Evolutionary conservation across 2,797 vertebrate species (phyloP), one percentile per base, ranked within the genome.

Genomic region (Lacerta viridis): DNA sequence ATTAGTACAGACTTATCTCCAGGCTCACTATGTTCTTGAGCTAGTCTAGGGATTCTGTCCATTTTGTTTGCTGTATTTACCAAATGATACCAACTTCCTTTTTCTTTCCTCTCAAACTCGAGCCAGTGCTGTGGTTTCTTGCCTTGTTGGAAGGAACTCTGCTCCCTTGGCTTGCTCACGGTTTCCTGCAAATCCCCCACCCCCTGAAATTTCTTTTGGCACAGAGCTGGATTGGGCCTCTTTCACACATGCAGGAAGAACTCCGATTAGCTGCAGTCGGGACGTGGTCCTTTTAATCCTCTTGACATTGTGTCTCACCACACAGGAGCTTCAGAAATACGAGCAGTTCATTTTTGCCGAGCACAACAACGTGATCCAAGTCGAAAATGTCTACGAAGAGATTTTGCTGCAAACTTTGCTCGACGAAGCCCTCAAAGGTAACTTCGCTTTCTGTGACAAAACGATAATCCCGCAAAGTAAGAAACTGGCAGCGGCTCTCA

Each of bases 371-470:
- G 97, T 98, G 93, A 98, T 99, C 92, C 97, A 98, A 0, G 97
- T 99, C 9, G 98, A 99, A 92, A 99, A 98, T 0, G 97, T 99
- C 27, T 99, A 98, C 1, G 98, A 99, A 91, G 97, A 97, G 90
- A 97, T 99, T 95, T 96, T 99, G 7, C 92, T 98, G 90, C 97
- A 98, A 87, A 97, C 86, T 0, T 96, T 99, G 92, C 97, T 98
- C 61, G 95, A 96, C 85, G 98, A 99, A 90, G 95, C 98, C 50
- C 95, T 96, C 86, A 98, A 97, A 98, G 98, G 98, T 99, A 95
- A 95, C 94, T 75, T 84, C 6, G 7, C 50, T 76, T 29, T 80
- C 80, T 64, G 83, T 46, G 41, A 76, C 41, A 29, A 46, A 55
- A 55, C 3, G 13, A 69, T 36, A 61, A 33, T 66, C 25, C 55